A percentile compares a stretch with the other conserved stretches of the same genome.
These are phyloP conservation scores for Gymnoscelis rufifasciata DNA, from an alignment of 2,888 invertebrate species.

Conservation along the genomic window DNA sequence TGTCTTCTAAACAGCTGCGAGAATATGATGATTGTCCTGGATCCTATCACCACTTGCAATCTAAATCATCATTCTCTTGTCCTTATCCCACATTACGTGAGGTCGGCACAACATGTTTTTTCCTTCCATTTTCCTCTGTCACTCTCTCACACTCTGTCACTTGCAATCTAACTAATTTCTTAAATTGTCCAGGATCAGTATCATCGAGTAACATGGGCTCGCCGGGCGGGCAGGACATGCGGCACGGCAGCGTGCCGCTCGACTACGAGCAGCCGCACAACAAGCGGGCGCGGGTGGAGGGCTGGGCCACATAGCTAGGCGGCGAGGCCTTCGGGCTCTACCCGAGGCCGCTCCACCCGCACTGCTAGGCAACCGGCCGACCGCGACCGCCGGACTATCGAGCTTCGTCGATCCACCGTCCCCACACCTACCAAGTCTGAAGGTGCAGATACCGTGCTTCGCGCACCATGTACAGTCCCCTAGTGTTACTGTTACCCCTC, in stretches of 20 bases:
- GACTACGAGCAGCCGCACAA: conserved; percentile 81
- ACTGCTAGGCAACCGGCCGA: conserved; percentile 58
- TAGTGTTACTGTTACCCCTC: conserved; percentile 27
- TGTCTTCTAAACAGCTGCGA: too few relatives aligned
- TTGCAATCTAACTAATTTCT: too few relatives aligned
- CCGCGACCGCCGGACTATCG: conserved; percentile 44
- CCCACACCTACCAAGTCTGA: conserved; percentile 46
- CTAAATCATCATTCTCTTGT: too few relatives aligned
- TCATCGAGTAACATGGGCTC: conserved; percentile 91
- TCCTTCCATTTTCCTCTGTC: too few relatives aligned
- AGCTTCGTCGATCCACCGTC: conserved; percentile 47
- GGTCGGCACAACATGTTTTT: too few relatives aligned
- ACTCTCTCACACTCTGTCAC: too few relatives aligned
- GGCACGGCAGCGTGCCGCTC: conserved; percentile 62
- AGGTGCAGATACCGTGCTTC: conserved; percentile 57
- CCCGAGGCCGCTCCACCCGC: conserved; percentile 75
- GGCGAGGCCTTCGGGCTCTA: conserved; percentile 72
- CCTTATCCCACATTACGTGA: too few relatives aligned
- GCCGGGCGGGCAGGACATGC: conserved; percentile 80
- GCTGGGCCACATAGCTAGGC: conserved; percentile 92
- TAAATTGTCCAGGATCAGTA: conserved; percentile 87
- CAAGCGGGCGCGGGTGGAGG: conserved; percentile 94
- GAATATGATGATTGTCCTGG: too few relatives aligned
- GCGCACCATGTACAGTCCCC: conserved; percentile 41
- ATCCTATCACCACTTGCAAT: too few relatives aligned